Evolutionary conservation across 64 coral and sea anemone genomes (phyloP).

Genomic region (Pocillopora damicornis): DNA sequence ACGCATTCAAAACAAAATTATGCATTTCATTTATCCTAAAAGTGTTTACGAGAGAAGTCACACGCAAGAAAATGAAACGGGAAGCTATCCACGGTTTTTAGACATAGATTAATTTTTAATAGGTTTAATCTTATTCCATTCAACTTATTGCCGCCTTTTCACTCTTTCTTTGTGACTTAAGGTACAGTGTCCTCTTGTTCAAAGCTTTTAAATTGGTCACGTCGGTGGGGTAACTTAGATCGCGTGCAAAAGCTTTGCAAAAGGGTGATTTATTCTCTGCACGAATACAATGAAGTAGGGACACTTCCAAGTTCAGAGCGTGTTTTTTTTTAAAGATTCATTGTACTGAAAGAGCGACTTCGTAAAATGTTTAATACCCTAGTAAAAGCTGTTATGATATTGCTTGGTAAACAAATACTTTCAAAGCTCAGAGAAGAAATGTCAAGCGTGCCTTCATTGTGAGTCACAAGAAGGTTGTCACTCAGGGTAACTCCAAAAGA

Average conservation of each 20-base stretch:
- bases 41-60: background rate
- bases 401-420: constrained; percentile 74
- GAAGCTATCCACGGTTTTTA: background rate
- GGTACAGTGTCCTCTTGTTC: background rate
- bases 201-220: constrained; percentile 17
- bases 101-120: constrained; percentile 23
- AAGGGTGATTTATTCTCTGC: background rate
- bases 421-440: constrained; percentile 33
- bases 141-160: background rate
- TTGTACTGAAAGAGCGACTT: background rate
- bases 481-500: background rate
- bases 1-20: background rate
- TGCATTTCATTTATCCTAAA: background rate
- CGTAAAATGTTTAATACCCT: constrained; percentile 40
- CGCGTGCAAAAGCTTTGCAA: constrained; percentile 7
- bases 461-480: background rate
- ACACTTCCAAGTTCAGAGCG: background rate
- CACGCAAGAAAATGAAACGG: background rate
- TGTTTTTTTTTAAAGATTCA: background rate
- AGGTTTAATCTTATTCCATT: constrained; percentile 28
- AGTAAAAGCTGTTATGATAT: constrained; percentile 65
- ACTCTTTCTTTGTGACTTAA: background rate
- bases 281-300: background rate
- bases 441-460: constrained; percentile 27
- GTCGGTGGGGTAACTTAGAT: background rate